These are phyloP conservation scores for Chaetorhynchus papuensis DNA, from an alignment of 2,113 vertebrate genomes.

Conservation along the genomic window DNA sequence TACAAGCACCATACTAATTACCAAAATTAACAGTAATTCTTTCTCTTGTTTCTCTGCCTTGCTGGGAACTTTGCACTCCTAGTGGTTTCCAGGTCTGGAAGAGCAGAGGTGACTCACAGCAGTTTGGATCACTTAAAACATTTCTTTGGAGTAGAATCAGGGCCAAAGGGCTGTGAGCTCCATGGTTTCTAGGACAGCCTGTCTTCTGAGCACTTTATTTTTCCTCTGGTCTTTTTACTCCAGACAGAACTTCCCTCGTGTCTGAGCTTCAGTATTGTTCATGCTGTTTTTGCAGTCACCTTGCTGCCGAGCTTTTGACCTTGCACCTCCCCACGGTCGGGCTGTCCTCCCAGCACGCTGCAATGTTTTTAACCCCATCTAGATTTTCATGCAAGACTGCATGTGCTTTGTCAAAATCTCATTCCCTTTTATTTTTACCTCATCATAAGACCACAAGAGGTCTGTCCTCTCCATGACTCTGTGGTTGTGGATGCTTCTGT, in stretches of 20 bases:
- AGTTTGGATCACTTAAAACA: too few relatives aligned
- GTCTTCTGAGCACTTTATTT: neutral
- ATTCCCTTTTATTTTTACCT: neutral
- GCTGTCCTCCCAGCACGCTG: neutral
- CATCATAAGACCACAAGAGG: rapidly evolving
- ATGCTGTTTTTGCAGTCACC: neutral
- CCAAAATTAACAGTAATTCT: neutral
- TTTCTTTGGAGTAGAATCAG: too few relatives aligned
- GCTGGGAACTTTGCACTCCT: neutral
- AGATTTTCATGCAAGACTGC: neutral
- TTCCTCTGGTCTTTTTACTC: neutral
- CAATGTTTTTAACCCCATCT: neutral
- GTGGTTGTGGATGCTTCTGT: neutral
- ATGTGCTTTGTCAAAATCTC: neutral
- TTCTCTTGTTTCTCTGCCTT: neutral
- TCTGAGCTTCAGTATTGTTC: neutral
- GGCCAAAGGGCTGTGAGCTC: neutral
- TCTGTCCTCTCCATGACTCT: neutral
- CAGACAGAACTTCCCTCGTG: neutral
- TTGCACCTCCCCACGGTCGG: rapidly evolving
- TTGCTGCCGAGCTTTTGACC: neutral
- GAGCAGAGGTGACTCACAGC: neutral
- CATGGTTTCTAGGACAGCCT: neutral
- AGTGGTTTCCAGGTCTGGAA: neutral
- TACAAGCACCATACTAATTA: neutral